Evolutionary conservation across 2,888 invertebrate species (phyloP), one percentile per base, ranked within the genome.

Genomic region (Isoperla grammatica): DNA sequence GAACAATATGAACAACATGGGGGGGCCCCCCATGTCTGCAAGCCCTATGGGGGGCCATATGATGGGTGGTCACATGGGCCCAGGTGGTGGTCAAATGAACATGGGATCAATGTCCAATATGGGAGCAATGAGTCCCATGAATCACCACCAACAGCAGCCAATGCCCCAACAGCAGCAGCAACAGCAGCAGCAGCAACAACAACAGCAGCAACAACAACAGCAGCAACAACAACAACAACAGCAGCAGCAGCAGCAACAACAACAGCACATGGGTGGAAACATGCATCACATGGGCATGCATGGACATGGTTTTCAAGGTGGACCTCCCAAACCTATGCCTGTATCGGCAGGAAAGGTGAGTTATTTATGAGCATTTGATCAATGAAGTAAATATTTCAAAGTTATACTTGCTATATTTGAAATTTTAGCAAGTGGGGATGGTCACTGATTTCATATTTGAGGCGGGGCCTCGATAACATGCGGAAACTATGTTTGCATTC

Each of bases 321-420:
- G 88, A 29, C 88, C 89, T 1, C 88, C 89, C 1, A 92, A 91
- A 73, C 92, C 94, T 12, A 90, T 94, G 88, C 90, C 94, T 67
- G 91, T 93, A 63, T 90, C 90, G 73, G 91, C 93, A 56, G 90
- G 90, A 49, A 90, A 93, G 81, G 87, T 94, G 71, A 66, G 66
- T 65, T 29, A 6, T 29, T n/a, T n/a, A n/a, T n/a, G n/a, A n/a
- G n/a, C n/a, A n/a, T n/a, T n/a, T n/a, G n/a, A n/a, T n/a, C n/a
- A n/a, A n/a, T n/a, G n/a, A n/a, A n/a, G n/a, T n/a, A n/a, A n/a
- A n/a, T n/a, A n/a, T n/a, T n/a, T n/a, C n/a, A n/a, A n/a, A n/a
- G n/a, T n/a, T n/a, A n/a, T n/a, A n/a, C n/a, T n/a, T n/a, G n/a
- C n/a, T n/a, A n/a, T n/a, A n/a, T n/a, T n/a, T n/a, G n/a, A n/a